A percentile compares a stretch with the other conserved stretches of the same genome.
Evolutionary conservation across 2,113 vertebrate species (phyloP).

Genomic region (Tachysurus fulvidraco): DNA sequence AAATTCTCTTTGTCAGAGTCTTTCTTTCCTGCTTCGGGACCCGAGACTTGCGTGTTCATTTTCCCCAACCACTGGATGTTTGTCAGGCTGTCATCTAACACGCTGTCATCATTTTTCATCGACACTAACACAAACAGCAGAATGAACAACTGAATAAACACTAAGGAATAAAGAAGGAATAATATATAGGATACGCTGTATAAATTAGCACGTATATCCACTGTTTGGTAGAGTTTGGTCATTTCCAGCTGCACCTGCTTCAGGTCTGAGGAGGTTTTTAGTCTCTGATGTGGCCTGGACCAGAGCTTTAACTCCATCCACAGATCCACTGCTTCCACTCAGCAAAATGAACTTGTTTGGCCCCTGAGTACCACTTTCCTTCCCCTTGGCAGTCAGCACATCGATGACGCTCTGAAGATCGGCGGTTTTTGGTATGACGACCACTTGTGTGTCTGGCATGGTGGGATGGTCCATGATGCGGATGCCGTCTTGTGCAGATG

Average conservation of each 20-base stretch:
- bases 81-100: constrained; percentile 84
- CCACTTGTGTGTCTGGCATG: constrained; percentile 86
- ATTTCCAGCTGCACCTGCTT: constrained; percentile 6
- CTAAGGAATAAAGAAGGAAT: not conserved
- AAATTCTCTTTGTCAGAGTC: constrained; percentile 77
- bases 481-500: constrained; percentile 65
- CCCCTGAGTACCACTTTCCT: constrained; percentile 82
- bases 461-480: constrained; percentile 86
- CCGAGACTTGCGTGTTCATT: constrained; percentile 77
- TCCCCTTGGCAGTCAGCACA: constrained; percentile 85
- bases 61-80: constrained; percentile 89
- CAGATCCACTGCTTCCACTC: constrained; percentile 64
- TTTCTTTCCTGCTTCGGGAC: constrained; percentile 62
- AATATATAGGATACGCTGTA: not conserved
- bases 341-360: constrained; percentile 94
- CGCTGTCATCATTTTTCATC: constrained; percentile 73
- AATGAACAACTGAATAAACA: not conserved
- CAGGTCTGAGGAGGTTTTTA: constrained; percentile 4
- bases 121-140: constrained; percentile 38
- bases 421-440: constrained; percentile 80
- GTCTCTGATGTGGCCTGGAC: constrained; percentile 18
- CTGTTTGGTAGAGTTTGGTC: not conserved
- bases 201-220: not conserved
- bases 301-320: constrained; percentile 33
- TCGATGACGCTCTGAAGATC: constrained; percentile 87